phyloP scores from a whole-genome alignment of 2,797 vertebrate species.

The Intellagama lesueurii region DNA sequence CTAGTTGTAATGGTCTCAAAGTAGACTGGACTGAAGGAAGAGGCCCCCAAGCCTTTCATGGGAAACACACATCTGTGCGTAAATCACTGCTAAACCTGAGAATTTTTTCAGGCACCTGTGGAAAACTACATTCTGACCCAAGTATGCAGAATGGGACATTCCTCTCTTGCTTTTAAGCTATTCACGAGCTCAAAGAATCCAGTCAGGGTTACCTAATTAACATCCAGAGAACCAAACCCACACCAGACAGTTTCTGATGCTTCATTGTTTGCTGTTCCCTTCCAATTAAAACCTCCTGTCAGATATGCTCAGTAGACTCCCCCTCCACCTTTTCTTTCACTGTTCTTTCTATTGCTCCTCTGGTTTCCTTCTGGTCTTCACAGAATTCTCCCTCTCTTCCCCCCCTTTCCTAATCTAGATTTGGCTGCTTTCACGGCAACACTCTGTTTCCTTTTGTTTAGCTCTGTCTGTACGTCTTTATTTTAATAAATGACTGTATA shows the following conservation, averaged over 20 bases:
- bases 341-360: background rate
- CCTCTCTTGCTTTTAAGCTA: conserved; percentile 2
- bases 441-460: background rate
- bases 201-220: background rate
- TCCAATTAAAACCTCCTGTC: background rate
- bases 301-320: background rate
- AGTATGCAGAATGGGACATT: background rate
- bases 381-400: background rate
- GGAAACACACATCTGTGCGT: background rate
- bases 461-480: background rate
- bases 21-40: background rate
- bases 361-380: background rate
- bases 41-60: background rate
- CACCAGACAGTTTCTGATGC: background rate
- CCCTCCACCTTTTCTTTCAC: background rate
- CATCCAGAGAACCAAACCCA: conserved; percentile 1
- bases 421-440: background rate
- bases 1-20: background rate
- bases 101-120: background rate
- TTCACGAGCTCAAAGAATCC: background rate
- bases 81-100: background rate
- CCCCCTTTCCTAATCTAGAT: background rate
- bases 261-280: background rate
- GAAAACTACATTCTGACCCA: conserved; percentile 8
- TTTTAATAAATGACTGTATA: background rate